Evolutionary conservation across 1,140 invertebrate genomes (phyloP).

Genomic region (Drosophila novamexicana): DNA sequence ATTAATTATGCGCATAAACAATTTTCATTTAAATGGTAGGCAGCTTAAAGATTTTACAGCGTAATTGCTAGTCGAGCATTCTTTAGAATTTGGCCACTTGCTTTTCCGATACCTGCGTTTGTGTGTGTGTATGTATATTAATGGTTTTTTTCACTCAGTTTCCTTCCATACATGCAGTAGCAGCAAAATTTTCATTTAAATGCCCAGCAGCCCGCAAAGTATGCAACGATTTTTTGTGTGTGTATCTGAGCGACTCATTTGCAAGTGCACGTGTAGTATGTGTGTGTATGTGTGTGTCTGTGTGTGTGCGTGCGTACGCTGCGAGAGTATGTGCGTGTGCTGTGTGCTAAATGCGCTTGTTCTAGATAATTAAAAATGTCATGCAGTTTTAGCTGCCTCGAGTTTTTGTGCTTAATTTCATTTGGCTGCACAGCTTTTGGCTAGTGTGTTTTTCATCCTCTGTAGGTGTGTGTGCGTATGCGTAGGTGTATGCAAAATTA

Average conservation of each 20-base stretch:
- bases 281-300: not conserved
- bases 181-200: constrained; percentile 68
- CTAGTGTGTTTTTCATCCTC: not conserved
- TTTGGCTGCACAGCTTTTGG: constrained; percentile 20
- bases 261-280: not conserved
- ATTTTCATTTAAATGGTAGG: no score
- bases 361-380: constrained; percentile 79
- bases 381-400: constrained; percentile 28
- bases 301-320: not conserved
- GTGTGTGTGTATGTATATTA: not conserved
- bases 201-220: constrained; percentile 65
- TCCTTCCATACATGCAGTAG: constrained; percentile 47
- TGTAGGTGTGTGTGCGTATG: not conserved
- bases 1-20: no score
- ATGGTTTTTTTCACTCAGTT: constrained; percentile 36
- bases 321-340: constrained; percentile 5
- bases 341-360: constrained; percentile 71
- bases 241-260: constrained; percentile 34
- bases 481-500: not conserved
- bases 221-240: constrained; percentile 55
- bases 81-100: not conserved
- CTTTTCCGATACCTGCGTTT: not conserved
- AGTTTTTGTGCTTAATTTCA: constrained; percentile 55
- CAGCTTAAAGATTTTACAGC: not conserved
- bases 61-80: not conserved